Conservation (phyloP, 2,797 vertebrate species). For the Chlorospingus semifuscus region DNA sequence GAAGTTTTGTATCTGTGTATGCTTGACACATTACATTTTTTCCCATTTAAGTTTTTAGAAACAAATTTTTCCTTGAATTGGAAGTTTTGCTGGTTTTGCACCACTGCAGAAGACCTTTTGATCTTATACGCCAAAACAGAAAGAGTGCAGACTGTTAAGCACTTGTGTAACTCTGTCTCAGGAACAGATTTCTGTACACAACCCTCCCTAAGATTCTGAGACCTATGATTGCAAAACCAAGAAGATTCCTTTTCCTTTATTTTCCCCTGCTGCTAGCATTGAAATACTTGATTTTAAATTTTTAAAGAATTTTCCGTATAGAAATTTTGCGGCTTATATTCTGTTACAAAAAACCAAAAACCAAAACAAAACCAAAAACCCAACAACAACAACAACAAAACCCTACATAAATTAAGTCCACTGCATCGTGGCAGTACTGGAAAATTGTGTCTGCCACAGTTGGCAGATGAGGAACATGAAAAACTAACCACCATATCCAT, state of each 20-base stretch:
- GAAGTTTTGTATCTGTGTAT: not conserved
- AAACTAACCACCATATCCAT: not conserved
- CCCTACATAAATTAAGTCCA: not conserved
- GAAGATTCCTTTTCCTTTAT: not conserved
- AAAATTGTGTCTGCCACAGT: not conserved
- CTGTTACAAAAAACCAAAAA: not conserved
- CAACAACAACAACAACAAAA: not conserved
- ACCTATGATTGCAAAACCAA: not conserved
- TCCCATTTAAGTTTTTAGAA: not conserved
- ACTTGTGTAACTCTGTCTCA: not conserved
- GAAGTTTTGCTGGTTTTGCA: not conserved
- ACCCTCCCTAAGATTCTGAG: not conserved
- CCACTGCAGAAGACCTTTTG: not conserved
- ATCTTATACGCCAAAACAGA: not conserved
- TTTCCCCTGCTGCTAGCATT: rapidly evolving
- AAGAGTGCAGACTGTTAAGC: not conserved
- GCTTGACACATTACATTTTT: not conserved
- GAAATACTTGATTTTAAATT: not conserved
- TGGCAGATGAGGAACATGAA: not conserved
- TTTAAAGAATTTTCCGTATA: not conserved
- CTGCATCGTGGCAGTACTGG: not conserved
- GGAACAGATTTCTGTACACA: not conserved
- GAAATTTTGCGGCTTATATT: not conserved
- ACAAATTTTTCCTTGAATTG: not conserved
- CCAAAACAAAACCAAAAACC: not conserved